Percentiles rank a stretch among this genome's conserved stretches.
Conservation (phyloP, 2,888 invertebrate genomes). For the Eurytoma californica region DNA sequence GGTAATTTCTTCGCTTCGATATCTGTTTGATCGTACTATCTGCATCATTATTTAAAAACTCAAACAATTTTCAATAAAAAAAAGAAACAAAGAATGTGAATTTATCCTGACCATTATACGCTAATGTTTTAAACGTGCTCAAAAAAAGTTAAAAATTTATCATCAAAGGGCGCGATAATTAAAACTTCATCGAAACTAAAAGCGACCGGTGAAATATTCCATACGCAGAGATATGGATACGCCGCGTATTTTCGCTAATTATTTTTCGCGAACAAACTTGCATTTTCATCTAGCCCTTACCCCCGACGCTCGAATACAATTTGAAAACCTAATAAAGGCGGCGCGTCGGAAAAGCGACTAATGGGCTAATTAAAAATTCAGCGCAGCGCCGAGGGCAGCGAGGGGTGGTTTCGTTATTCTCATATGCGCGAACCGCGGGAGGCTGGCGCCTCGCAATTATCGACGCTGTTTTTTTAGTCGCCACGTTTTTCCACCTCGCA, state of each 20-base stretch:
- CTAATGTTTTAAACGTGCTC: too few species aligned
- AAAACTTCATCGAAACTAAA: not conserved
- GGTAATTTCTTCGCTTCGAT: too few species aligned
- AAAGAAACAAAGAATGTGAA: too few species aligned
- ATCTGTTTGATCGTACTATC: too few species aligned
- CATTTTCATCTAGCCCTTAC: not conserved
- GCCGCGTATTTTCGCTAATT: not conserved
- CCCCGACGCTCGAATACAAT: too few species aligned
- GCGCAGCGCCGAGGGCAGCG: not conserved
- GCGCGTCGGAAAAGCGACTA: conserved; percentile 4
- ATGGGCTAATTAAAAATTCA: conserved; percentile 17
- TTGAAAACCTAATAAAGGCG: too few species aligned
- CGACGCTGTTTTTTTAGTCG: conserved; percentile 23
- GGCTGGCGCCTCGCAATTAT: conserved; percentile 17
- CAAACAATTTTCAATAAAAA: too few species aligned
- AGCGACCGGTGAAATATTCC: not conserved
- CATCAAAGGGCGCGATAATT: too few species aligned
- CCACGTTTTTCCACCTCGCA: not conserved
- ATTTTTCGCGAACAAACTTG: not conserved
- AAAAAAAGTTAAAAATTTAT: too few species aligned
- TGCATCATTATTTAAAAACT: too few species aligned
- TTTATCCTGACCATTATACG: too few species aligned
- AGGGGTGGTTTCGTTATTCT: conserved; percentile 8
- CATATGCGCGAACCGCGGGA: not conserved
- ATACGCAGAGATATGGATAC: not conserved